Evolutionary conservation across 2,113 vertebrate species (phyloP).

Genomic region (Actinemys pallida): DNA sequence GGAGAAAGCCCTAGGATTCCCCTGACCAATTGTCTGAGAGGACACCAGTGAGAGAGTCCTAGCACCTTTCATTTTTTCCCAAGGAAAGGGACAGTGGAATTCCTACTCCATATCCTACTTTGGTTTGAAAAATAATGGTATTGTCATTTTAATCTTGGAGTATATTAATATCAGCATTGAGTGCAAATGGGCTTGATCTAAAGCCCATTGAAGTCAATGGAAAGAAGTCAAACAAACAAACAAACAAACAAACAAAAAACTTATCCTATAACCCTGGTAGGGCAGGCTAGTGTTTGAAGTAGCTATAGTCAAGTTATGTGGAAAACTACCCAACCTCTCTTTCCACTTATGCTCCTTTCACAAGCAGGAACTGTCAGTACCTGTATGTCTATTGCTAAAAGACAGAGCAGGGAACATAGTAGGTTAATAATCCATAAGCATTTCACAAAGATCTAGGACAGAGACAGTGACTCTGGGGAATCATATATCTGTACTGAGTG

Average conservation of each 20-base stretch:
- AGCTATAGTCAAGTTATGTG: slow-evolving; percentile 16
- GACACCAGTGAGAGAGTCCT: neutral
- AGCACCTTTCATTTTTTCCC: neutral
- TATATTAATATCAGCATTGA: neutral
- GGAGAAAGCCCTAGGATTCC: neutral
- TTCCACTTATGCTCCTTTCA: slow-evolving; percentile 12
- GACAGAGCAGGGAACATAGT: slow-evolving; percentile 42
- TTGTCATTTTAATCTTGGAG: neutral
- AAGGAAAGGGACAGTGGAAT: neutral
- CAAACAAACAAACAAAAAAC: too few species aligned
- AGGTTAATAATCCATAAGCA: slow-evolving; percentile 61
- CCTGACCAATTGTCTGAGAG: neutral
- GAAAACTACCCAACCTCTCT: slow-evolving; percentile 52
- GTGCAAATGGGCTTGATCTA: neutral
- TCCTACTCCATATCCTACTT: neutral
- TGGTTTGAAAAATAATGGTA: neutral
- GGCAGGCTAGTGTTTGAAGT: neutral
- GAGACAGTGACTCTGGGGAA: slow-evolving; percentile 36
- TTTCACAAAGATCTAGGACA: slow-evolving; percentile 26
- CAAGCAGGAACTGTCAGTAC: slow-evolving; percentile 68
- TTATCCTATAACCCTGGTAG: neutral
- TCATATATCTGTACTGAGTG: slow-evolving; percentile 6
- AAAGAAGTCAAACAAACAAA: neutral
- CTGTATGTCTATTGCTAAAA: slow-evolving; percentile 15
- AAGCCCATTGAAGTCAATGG: neutral